Conservation (phyloP, 2,888 invertebrate genomes). For the Portevinia maculata region DNA sequence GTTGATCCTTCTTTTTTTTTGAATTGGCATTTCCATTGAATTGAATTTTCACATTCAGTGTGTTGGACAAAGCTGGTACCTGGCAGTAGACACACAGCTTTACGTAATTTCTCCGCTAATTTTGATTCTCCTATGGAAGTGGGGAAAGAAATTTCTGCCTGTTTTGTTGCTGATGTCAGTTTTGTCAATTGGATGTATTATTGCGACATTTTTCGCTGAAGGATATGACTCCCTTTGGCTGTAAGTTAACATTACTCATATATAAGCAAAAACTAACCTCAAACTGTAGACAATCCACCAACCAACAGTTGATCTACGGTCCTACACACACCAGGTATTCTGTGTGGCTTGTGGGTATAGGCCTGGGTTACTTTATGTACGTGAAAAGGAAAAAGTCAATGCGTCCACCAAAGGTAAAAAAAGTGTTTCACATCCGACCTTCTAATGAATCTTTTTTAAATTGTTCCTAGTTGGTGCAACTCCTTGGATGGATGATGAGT, state of each 20-base stretch:
- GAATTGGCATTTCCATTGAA: background rate
- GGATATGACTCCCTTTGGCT: background rate
- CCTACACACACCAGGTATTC: conserved; percentile 75
- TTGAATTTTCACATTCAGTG: background rate
- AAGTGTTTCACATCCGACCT: too few species aligned
- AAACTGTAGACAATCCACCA: background rate
- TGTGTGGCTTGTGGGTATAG: conserved; percentile 76
- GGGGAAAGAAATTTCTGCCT: conserved; percentile 76
- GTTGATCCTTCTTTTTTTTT: background rate
- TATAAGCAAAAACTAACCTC: too few species aligned
- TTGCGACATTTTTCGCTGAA: conserved; percentile 36
- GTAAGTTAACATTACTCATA: background rate
- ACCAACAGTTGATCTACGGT: conserved; percentile 56
- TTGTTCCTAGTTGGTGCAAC: background rate
- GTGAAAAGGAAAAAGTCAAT: conserved; percentile 1
- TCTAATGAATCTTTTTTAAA: background rate
- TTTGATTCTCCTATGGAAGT: conserved; percentile 82
- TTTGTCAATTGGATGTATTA: conserved; percentile 62
- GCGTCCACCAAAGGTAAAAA: conserved; percentile 9
- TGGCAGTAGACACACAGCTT: conserved; percentile 85
- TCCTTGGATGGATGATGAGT: background rate
- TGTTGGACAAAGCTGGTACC: conserved; percentile 83
- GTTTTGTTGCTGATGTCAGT: conserved; percentile 67
- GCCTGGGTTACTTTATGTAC: conserved; percentile 75
- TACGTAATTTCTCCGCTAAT: conserved; percentile 84